Evolutionary conservation across 2,113 vertebrate species (phyloP).

Genomic region (Gasterosteus aculeatus): DNA sequence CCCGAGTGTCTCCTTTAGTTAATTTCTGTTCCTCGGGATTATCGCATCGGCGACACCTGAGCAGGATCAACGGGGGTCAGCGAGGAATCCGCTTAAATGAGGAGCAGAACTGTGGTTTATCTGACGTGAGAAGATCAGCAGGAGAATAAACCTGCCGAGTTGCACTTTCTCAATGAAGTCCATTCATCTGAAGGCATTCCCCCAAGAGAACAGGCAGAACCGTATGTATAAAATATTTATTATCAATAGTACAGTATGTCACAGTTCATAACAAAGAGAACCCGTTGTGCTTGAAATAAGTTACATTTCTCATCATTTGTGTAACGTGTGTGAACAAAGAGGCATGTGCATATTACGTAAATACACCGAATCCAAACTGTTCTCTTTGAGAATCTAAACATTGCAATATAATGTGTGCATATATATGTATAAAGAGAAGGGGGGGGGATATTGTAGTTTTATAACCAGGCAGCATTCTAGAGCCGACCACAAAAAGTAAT

Average conservation of each 20-base stretch:
- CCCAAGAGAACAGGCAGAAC: slow-evolving; percentile 17
- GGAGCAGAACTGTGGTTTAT: slow-evolving; percentile 57
- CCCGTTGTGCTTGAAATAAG: slow-evolving; percentile 91
- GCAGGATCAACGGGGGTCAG: slow-evolving; percentile 60
- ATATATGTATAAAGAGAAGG: slow-evolving; percentile 24
- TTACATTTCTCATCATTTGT: slow-evolving; percentile 87
- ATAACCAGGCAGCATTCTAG: slow-evolving; percentile 80
- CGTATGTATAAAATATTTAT: slow-evolving; percentile 97
- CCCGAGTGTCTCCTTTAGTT: slow-evolving; percentile 61
- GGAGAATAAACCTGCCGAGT: slow-evolving; percentile 60
- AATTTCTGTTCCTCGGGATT: slow-evolving; percentile 60
- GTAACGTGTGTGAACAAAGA: slow-evolving; percentile 74
- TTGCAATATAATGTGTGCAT: slow-evolving; percentile 77
- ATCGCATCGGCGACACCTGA: slow-evolving; percentile 58
- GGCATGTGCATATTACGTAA: slow-evolving; percentile 77
- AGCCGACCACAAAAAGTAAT: slow-evolving; percentile 86
- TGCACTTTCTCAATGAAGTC: slow-evolving; percentile 54
- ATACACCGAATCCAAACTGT: slow-evolving; percentile 42
- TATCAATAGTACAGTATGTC: slow-evolving; percentile 88
- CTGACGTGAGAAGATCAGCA: slow-evolving; percentile 63
- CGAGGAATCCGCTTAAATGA: slow-evolving; percentile 74
- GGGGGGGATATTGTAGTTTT: slow-evolving; percentile 25
- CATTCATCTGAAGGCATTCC: not conserved
- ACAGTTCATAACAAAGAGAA: slow-evolving; percentile 91
- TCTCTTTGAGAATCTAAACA: slow-evolving; percentile 67